Conservation (phyloP, 2,113 vertebrate genomes). For the Pygoscelis adeliae region DNA sequence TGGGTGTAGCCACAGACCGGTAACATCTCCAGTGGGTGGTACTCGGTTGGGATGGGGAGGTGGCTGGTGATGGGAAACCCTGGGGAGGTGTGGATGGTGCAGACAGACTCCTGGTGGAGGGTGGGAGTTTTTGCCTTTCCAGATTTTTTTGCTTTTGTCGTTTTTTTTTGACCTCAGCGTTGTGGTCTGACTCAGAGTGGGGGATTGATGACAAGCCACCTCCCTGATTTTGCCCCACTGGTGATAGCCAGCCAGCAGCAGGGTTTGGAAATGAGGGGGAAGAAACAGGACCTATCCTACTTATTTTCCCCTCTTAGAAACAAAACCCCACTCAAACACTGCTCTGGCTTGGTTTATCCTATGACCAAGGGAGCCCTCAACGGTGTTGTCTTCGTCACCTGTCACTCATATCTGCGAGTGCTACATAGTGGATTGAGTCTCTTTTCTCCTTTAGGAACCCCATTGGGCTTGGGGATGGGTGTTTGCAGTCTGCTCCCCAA, state of each 20-base stretch:
- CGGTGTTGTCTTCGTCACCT: accelerated
- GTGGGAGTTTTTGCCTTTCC: not conserved
- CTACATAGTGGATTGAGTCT: not conserved
- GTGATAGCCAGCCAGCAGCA: not conserved
- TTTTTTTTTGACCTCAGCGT: not conserved
- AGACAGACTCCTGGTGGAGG: not conserved
- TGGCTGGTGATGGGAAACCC: not conserved
- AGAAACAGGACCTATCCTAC: not conserved
- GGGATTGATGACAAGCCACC: not conserved
- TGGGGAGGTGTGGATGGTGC: accelerated
- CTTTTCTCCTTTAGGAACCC: not conserved
- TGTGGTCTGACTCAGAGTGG: not conserved
- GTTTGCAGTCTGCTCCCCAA: not conserved
- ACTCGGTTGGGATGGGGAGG: not conserved
- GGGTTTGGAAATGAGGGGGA: not conserved
- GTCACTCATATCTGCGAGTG: accelerated
- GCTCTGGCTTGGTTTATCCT: not conserved
- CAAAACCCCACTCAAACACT: not conserved
- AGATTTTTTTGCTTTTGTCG: not conserved
- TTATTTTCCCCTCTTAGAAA: not conserved
- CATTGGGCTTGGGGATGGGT: not conserved
- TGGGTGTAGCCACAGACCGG: not conserved
- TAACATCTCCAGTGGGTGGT: not conserved
- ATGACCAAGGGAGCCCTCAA: not conserved
- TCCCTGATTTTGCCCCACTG: not conserved